A percentile compares a stretch with the other conserved stretches of the same genome.
Conservation (phyloP, 2,888 invertebrate species). For the Sacculina carcini region DNA sequence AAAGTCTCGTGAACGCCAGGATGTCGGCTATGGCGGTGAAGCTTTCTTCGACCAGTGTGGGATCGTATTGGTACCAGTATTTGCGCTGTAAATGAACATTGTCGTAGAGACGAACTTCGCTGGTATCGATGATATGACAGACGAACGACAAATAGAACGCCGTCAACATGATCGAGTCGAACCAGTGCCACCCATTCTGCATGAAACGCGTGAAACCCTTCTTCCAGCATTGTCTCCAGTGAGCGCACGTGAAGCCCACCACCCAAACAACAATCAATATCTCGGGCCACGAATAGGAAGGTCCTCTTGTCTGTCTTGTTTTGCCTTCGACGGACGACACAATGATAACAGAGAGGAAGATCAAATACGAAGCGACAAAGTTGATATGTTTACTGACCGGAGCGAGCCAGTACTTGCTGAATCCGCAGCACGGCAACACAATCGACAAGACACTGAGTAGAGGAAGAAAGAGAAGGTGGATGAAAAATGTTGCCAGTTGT, state of each 20-base stretch:
- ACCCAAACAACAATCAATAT: background rate
- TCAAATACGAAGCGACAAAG: slow-evolving; percentile 34
- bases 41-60: slow-evolving; percentile 35
- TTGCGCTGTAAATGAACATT: slow-evolving; percentile 30
- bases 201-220: slow-evolving; percentile 18
- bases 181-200: slow-evolving; percentile 32
- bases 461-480: background rate
- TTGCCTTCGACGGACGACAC: slow-evolving; percentile 28
- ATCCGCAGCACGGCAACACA: background rate
- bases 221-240: background rate
- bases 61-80: slow-evolving; percentile 36
- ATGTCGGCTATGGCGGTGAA: slow-evolving; percentile 38
- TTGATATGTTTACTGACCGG: slow-evolving; percentile 45
- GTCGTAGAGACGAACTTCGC: slow-evolving; percentile 24
- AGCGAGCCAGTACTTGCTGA: slow-evolving; percentile 5
- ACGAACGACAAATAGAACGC: background rate
- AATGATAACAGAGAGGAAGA: slow-evolving; percentile 36
- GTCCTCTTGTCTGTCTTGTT: slow-evolving; percentile 27
- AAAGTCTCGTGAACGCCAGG: slow-evolving; percentile 34
- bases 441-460: background rate
- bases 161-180: background rate
- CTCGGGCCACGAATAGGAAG: slow-evolving; percentile 27
- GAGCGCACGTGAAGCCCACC: background rate
- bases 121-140: background rate
- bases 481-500: background rate